Conservation (phyloP, 2,888 invertebrate genomes). For the Gari tellinella region DNA sequence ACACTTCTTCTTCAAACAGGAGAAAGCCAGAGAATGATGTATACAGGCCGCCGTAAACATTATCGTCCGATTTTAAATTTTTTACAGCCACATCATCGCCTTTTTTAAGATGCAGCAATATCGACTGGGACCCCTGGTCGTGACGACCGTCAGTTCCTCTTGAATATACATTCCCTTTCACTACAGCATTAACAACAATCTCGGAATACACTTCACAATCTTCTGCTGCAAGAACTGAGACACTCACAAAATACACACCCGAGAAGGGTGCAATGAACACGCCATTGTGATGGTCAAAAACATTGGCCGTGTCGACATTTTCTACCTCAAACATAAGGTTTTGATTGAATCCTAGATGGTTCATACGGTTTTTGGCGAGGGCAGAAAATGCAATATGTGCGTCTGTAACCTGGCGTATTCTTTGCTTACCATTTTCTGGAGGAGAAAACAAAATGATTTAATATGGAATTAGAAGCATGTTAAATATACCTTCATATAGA, state of each 20-base stretch:
- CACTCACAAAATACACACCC: conserved; percentile 12
- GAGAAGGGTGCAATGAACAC: conserved; percentile 3
- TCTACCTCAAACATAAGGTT: conserved; percentile 25
- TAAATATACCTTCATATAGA: too few species aligned
- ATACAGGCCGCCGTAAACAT: conserved; percentile 6
- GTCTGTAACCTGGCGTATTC: too few species aligned
- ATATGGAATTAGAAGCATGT: too few species aligned
- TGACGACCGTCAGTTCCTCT: conserved; percentile 29
- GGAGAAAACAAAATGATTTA: too few species aligned
- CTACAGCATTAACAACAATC: conserved; percentile 21
- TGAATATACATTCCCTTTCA: conserved; percentile 3
- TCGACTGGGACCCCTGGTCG: conserved; percentile 24
- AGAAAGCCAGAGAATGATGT: conserved; percentile 35
- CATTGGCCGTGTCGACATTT: conserved; percentile 12
- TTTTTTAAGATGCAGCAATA: conserved; percentile 13
- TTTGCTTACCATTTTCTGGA: too few species aligned
- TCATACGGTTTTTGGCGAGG: too few species aligned
- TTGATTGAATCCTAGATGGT: conserved; percentile 8
- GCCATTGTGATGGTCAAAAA: conserved; percentile 7
- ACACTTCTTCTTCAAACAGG: too few species aligned
- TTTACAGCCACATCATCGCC: conserved; percentile 29
- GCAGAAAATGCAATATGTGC: too few species aligned
- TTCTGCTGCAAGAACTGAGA: conserved; percentile 15
- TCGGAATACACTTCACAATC: conserved; percentile 22
- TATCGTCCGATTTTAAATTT: background rate